Percentiles rank a stretch among this genome's conserved stretches.
These are phyloP conservation scores for Solea solea DNA, from an alignment of 2,113 vertebrate genomes.

Conservation along the genomic window DNA sequence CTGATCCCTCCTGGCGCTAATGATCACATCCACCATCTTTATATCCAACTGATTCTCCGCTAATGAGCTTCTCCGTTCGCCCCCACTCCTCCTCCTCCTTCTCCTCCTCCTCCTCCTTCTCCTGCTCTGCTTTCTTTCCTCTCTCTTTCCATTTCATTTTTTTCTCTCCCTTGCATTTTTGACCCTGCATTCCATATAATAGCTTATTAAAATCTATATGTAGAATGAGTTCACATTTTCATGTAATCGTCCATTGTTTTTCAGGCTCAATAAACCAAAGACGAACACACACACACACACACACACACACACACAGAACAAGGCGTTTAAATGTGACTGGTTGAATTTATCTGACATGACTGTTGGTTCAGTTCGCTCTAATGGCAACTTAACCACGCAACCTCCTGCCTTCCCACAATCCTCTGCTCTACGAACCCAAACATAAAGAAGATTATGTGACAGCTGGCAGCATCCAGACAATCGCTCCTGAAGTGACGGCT, in stretches of 20 bases:
- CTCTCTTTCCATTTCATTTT: background rate
- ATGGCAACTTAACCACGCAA: constrained; percentile 34
- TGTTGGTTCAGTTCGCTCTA: constrained; percentile 18
- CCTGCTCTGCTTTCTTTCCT: background rate
- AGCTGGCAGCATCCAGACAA: constrained; percentile 30
- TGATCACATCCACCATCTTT: constrained; percentile 61
- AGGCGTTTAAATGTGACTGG: background rate
- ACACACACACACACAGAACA: constrained; percentile 9
- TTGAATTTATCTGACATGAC: constrained; percentile 41
- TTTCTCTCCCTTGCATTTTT: constrained; percentile 1
- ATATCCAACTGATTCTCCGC: constrained; percentile 44
- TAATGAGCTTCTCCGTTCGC: constrained; percentile 58
- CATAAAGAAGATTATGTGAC: constrained; percentile 57
- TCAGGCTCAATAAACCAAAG: constrained; percentile 1
- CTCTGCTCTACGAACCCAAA: constrained; percentile 46
- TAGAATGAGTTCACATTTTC: too few relatives aligned
- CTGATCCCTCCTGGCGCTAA: constrained; percentile 55
- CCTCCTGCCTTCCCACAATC: constrained; percentile 63
- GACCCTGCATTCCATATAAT: background rate
- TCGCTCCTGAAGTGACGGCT: constrained; percentile 21
- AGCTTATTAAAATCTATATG: background rate
- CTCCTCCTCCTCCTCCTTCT: background rate
- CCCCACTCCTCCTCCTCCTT: constrained; percentile 27
- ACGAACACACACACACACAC: constrained; percentile 18
- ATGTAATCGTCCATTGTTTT: background rate